Conservation (phyloP, 2,113 vertebrate species). For the Cheilinus undulatus region DNA sequence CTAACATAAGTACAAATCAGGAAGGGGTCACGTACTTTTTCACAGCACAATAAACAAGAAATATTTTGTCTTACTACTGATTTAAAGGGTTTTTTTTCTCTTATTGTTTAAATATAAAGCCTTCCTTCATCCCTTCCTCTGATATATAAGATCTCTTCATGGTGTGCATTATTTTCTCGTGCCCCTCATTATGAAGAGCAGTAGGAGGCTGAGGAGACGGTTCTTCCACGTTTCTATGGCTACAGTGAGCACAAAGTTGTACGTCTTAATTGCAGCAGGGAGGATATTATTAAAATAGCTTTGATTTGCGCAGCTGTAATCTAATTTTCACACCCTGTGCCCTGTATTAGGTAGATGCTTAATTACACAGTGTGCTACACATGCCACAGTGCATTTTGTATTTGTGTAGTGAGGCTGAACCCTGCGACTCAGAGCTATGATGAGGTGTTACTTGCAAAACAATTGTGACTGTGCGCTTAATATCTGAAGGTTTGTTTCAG, state of each 20-base stretch:
- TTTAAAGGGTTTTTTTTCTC: too few relatives aligned
- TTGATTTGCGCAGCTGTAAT: slow-evolving; percentile 56
- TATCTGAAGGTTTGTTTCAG: neutral
- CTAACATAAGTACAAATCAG: too few relatives aligned
- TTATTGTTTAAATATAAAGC: too few relatives aligned
- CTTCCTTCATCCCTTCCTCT: too few relatives aligned
- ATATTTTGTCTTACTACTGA: too few relatives aligned
- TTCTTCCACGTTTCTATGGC: slow-evolving; percentile 45
- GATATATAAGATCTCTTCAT: neutral
- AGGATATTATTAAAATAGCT: slow-evolving; percentile 54
- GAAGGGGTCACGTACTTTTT: too few relatives aligned
- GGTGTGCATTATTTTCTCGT: slow-evolving; percentile 4
- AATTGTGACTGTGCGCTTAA: slow-evolving; percentile 9
- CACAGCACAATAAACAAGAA: too few relatives aligned
- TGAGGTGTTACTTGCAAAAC: slow-evolving; percentile 16
- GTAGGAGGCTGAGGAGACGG: slow-evolving; percentile 18
- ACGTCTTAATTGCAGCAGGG: slow-evolving; percentile 53
- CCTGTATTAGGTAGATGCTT: slow-evolving; percentile 39
- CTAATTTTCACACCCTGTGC: slow-evolving; percentile 54
- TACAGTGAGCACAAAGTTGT: slow-evolving; percentile 31
- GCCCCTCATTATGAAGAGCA: slow-evolving; percentile 22
- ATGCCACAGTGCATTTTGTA: neutral
- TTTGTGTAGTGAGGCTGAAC: slow-evolving; percentile 21
- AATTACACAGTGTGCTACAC: slow-evolving; percentile 44
- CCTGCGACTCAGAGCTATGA: neutral